Conservation (phyloP, 2,888 invertebrate genomes). For the Cephus nigrinus region DNA sequence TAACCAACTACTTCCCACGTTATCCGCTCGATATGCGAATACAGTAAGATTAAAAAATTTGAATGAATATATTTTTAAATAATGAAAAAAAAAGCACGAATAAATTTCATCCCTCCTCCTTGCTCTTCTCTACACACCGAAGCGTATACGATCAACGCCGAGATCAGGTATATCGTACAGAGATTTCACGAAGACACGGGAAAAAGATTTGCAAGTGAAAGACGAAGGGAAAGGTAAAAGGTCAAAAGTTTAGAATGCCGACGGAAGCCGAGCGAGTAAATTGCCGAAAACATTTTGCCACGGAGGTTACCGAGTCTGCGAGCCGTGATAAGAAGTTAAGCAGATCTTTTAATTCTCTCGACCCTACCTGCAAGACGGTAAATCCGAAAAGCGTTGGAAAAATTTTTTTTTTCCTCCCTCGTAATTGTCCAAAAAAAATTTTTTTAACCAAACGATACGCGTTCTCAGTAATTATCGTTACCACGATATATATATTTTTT, state of each 20-base stretch:
- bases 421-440: background rate
- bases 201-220: background rate
- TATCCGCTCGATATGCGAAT: background rate
- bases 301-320: slow-evolving; percentile 21
- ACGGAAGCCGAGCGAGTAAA: background rate
- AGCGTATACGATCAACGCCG: background rate
- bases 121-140: background rate
- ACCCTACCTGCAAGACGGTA: background rate
- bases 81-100: background rate
- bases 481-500: background rate
- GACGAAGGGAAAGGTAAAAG: background rate
- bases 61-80: background rate
- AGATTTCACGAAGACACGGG: background rate
- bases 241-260: background rate
- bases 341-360: slow-evolving; percentile 32
- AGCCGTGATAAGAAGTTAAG: slow-evolving; percentile 34
- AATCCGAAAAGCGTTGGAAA: background rate
- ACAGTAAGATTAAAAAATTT: background rate
- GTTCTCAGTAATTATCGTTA: background rate
- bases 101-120: background rate
- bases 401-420: slow-evolving; percentile 19
- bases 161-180: background rate
- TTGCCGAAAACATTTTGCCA: background rate
- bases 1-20: background rate
- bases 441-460: background rate